Base-by-base conservation (phyloP, 2,797 vertebrate species). In the Oreochromis mossambicus region DNA sequence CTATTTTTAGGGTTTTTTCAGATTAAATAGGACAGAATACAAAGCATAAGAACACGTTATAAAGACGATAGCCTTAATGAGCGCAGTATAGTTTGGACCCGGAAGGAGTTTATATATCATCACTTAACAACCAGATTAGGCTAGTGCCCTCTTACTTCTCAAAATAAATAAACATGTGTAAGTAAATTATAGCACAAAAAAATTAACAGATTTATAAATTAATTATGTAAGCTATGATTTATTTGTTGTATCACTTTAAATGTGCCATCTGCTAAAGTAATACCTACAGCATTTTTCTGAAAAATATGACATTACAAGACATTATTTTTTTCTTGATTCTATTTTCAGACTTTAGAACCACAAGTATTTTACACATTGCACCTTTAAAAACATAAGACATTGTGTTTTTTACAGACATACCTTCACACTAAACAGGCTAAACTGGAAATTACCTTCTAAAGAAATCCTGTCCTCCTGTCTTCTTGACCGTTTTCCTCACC, bases 401-500 rank as follows among this genome's bases (percentile, higher is more conserved):
- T 17, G 41, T 29, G 2, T 29, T 24, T 70, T 48, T 19, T 29
- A 73, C 2, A 73, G 68, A 12, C 2, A 73, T 19, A 73, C 9
- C 24, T 32, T 29, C 3, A 1, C 36, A 51, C 78, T 41, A 43
- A 63, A 77, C 61, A 9, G 36, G 38, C 81, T 41, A 46, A 70
- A 77, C 63, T 56, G 15, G 13, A 80, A 51, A 75, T 82, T 38
- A 9, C 24, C 10, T 54, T 80, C 41, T 78, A 24, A 82, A 79
- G 61, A 83, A 79, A 81, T 50, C 38, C n/a, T 50, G 63, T 38
- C 24, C 61, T 84, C 32, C 24, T 77, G 29, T 86, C 36, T 63
- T 79, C 78, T 73, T 85, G 43, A 88, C 90, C 83, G 32, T 73
- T 87, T 82, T 81, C 52, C 43, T 80, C 24, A 66, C 56, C 73